Conservation (phyloP, 2,797 vertebrate species). For the Cyclura pinguis region DNA sequence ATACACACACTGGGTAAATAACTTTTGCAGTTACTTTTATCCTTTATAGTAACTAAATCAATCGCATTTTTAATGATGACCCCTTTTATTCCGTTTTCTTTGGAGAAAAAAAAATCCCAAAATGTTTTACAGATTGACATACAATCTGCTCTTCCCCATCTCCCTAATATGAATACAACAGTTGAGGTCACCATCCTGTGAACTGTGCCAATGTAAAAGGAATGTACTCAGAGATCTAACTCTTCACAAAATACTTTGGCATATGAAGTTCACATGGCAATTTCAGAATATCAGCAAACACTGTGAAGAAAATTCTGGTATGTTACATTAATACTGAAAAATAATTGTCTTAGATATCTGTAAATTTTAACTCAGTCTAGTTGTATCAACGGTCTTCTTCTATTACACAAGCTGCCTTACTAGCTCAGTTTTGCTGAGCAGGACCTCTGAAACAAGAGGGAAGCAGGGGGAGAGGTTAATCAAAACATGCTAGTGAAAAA, state of each 20-base stretch:
- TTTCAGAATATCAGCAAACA: background rate
- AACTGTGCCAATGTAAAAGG: background rate
- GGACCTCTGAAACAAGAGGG: background rate
- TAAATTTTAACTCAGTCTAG: slow-evolving; percentile 21
- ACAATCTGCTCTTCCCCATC: background rate
- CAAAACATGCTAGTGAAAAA: slow-evolving; percentile 58
- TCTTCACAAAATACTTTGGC: background rate
- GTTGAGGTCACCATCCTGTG: background rate
- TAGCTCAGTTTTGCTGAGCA: slow-evolving; percentile 42
- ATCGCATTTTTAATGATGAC: background rate
- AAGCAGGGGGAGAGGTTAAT: slow-evolving; percentile 44
- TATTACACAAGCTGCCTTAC: slow-evolving; percentile 13
- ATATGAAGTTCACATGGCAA: background rate
- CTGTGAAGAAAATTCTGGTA: slow-evolving; percentile 22
- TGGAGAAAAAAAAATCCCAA: background rate
- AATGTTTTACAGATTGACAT: background rate
- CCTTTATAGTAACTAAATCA: background rate
- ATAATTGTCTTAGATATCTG: slow-evolving; percentile 24
- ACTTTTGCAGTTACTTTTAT: background rate
- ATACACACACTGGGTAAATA: background rate
- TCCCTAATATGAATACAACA: too few relatives aligned
- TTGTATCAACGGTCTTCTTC: slow-evolving; percentile 4
- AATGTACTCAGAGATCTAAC: background rate
- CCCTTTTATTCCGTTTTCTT: background rate
- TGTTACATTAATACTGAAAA: slow-evolving; percentile 24